phyloP scores from a whole-genome alignment of 2,113 vertebrate genomes.

The Uria aalge region DNA sequence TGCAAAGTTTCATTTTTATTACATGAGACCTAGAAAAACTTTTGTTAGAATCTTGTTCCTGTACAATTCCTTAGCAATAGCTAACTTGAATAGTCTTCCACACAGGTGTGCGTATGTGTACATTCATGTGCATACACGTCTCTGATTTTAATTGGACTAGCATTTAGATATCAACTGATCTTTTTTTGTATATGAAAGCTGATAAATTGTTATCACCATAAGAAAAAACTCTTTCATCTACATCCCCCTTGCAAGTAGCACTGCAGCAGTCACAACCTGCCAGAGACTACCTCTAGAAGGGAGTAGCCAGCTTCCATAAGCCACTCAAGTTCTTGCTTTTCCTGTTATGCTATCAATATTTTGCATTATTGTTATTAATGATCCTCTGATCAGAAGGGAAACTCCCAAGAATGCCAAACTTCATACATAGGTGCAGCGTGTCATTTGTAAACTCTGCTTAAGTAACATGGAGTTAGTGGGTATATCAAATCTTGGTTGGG shows the following conservation, averaged over 20 bases:
- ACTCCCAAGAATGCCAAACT: background rate
- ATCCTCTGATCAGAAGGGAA: background rate
- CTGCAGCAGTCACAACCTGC: background rate
- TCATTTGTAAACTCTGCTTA: background rate
- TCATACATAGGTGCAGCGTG: background rate
- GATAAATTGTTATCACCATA: background rate
- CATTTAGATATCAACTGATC: background rate
- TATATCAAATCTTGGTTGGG: background rate
- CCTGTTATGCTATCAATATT: background rate
- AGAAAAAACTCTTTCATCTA: background rate
- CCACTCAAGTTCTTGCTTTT: background rate
- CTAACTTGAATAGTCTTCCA: background rate
- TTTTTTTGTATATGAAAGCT: background rate
- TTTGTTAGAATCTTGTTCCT: background rate
- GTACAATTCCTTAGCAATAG: background rate
- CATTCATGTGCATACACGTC: background rate
- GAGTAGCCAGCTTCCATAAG: background rate
- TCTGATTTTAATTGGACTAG: background rate
- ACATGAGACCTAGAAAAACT: background rate
- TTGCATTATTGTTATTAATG: background rate
- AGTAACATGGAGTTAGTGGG: background rate
- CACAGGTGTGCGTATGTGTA: background rate
- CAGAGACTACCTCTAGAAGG: background rate
- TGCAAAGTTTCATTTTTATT: slow-evolving; percentile 16
- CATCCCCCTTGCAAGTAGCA: background rate